Percentiles rank a stretch among this genome's conserved stretches.
These are phyloP conservation scores for Kryptopterus vitreolus DNA, from an alignment of 2,797 vertebrate species.

Conservation along the genomic window DNA sequence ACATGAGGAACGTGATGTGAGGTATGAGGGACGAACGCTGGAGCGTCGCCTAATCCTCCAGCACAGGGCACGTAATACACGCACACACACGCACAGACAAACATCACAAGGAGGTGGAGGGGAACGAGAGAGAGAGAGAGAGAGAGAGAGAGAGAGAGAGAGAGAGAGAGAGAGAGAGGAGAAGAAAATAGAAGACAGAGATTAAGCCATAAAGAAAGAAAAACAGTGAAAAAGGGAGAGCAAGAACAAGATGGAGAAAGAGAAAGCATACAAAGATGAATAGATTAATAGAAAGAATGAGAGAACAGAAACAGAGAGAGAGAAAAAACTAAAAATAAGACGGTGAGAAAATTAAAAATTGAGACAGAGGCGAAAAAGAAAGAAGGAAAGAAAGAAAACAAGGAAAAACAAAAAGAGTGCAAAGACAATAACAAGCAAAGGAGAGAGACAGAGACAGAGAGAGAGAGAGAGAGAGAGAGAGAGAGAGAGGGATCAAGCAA, in stretches of 20 bases:
- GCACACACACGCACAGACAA: not conserved
- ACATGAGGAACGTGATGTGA: conserved; percentile 25
- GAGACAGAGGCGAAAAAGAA: not conserved
- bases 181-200: not conserved
- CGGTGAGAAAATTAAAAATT: too few species aligned
- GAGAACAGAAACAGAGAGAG: not conserved
- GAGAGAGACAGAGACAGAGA: not conserved
- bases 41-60: conserved; percentile 18
- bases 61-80: conserved; percentile 28
- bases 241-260: not conserved
- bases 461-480: not conserved
- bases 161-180: not conserved
- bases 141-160: not conserved
- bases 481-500: not conserved
- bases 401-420: not conserved
- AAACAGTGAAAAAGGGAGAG: not conserved
- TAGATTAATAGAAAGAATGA: not conserved
- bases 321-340: too few species aligned
- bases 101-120: not conserved
- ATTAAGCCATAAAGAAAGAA: not conserved
- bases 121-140: not conserved
- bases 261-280: too few species aligned
- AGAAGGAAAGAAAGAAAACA: not conserved
- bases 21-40: conserved; percentile 9
- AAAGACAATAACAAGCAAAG: too few species aligned